phyloP scores from a whole-genome alignment of 2,888 invertebrate species.

The Heliconius sara region DNA sequence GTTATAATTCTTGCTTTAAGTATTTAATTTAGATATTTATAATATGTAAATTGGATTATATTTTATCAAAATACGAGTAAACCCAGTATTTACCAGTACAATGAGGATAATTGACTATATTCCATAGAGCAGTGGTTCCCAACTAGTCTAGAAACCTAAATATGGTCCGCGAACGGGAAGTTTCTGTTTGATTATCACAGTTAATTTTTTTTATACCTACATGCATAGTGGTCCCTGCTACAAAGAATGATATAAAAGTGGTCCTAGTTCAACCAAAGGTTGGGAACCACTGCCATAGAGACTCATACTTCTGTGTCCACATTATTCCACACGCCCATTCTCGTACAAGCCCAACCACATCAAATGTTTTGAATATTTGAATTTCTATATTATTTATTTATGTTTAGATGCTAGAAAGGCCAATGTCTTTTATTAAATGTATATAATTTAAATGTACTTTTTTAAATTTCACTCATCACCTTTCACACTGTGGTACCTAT shows the following conservation, averaged over 20 bases:
- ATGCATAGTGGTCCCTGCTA: too few species aligned
- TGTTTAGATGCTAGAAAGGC: slow-evolving; percentile 11
- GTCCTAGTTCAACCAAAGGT: too few species aligned
- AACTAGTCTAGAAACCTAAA: too few species aligned
- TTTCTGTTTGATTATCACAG: too few species aligned
- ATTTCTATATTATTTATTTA: neutral
- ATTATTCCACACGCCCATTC: neutral
- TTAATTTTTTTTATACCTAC: too few species aligned
- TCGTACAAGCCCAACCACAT: neutral
- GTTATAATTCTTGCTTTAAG: neutral
- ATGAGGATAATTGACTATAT: neutral
- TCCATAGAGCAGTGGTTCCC: neutral
- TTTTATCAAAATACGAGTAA: neutral
- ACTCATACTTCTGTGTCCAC: neutral
- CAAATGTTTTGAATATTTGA: neutral
- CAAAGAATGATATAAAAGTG: too few species aligned
- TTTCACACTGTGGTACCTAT: neutral
- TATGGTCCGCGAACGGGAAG: too few species aligned
- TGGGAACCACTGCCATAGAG: neutral
- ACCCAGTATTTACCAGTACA: neutral
- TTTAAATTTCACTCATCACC: neutral
- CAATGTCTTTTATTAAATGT: neutral
- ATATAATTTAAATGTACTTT: neutral
- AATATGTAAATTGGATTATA: neutral
- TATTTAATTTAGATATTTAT: too few species aligned